Evolutionary conservation across 2,113 vertebrate species (phyloP).

Genomic region (Rhinogobius similis): DNA sequence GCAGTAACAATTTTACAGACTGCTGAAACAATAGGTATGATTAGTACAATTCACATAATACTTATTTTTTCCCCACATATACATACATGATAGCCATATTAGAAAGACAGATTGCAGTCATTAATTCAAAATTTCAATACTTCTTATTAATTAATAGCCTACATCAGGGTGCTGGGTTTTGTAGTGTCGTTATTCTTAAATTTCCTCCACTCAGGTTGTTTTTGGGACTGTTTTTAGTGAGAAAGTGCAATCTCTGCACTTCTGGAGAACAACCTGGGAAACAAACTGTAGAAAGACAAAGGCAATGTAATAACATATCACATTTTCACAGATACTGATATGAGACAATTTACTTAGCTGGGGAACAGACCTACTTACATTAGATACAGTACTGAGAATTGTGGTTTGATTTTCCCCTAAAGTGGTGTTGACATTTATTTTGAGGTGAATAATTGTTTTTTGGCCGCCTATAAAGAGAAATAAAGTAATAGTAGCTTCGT

Average conservation of each 20-base stretch:
- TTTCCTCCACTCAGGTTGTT: neutral
- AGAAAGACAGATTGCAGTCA: neutral
- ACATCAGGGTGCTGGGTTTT: neutral
- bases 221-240: slow-evolving; percentile 13
- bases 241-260: slow-evolving; percentile 26
- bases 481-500: neutral
- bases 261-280: neutral
- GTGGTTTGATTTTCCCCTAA: neutral
- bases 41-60: too few species aligned
- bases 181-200: neutral
- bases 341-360: too few species aligned
- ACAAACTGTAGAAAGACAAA: slow-evolving; percentile 28
- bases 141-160: neutral
- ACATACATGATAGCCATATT: too few species aligned
- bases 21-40: too few species aligned
- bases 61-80: too few species aligned
- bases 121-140: neutral
- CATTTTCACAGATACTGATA: neutral
- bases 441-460: slow-evolving; percentile 7
- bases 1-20: too few species aligned
- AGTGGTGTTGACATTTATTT: neutral
- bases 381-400: slow-evolving; percentile 13
- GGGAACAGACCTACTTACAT: slow-evolving; percentile 22
- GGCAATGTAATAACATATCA: neutral
- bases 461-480: slow-evolving; percentile 16